Evolutionary conservation across 2,797 vertebrate genomes (phyloP), one percentile per base, ranked within the genome.

Genomic region (Gobionotothen gibberifrons): DNA sequence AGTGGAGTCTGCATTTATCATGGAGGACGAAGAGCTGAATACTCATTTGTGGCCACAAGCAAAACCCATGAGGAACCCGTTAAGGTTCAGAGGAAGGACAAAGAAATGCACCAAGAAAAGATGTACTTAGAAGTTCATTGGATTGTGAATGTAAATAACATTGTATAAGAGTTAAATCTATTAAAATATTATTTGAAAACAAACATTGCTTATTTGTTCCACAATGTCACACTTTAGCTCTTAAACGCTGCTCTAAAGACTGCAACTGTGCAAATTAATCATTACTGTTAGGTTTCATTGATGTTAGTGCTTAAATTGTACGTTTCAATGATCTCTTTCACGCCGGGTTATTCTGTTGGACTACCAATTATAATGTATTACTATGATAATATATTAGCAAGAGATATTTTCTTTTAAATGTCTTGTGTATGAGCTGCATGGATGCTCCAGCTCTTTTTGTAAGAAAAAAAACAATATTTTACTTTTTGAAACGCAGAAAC

Each of bases 1-100:
- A 58, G 54, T 74, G 57, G 56, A 85, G 26, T 74, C 77, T 19
- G 43, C 49, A 3, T 83, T 86, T 47, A 66, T 84, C 43, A 16
- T 78, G 47, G 82, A 78, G n/a, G 72, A 82, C 19, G 69, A 74
- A 49, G 54, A 9, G 0, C 77, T 72, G 32, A 46, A 55, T 12
- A 81, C 84, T 66, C 36, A 51, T 46, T 47, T 88, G 71, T 90
- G 89, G 90, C 85, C 82, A 4, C 75, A 69, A 0, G 56, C 55
- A 0, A 70, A 92, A 39, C 46, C 90, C 62, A 87, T 90, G 91
- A 91, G 47, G 59, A 76, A 85, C n/a, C 89, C 92, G 70, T 54
- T 86, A 9, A 82, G 65, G 57, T 93, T 90, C 82, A 90, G 82
- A 79, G 90, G 85, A 56, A 72, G 86, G 62, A 92, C 93, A 60